Percentiles rank a stretch among this genome's conserved stretches.
phyloP scores from a whole-genome alignment of 2,888 invertebrate genomes.

The Eristalis arbustorum region DNA sequence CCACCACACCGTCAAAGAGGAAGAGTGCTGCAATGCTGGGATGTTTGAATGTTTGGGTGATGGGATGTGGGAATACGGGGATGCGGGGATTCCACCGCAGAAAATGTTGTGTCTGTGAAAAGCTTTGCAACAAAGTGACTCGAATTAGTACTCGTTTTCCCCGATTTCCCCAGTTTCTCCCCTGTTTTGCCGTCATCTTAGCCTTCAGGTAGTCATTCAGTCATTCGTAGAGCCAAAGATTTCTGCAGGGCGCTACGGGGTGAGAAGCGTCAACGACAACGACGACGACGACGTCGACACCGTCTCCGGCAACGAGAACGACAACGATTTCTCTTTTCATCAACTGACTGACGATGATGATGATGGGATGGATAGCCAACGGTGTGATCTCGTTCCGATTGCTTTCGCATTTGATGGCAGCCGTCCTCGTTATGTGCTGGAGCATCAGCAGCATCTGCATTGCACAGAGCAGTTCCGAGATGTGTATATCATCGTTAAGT shows the following conservation, averaged over 20 bases:
- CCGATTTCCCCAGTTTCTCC: conserved; percentile 1
- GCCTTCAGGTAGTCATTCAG: conserved; percentile 64
- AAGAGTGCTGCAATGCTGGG: conserved; percentile 51
- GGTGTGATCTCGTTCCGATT: conserved; percentile 57
- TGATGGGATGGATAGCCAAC: conserved; percentile 55
- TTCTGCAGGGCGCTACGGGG: conserved; percentile 11
- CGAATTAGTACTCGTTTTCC: conserved; percentile 59
- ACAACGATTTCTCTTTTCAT: conserved; percentile 23
- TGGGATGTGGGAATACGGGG: conserved; percentile 1
- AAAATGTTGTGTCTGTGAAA: conserved; percentile 59
- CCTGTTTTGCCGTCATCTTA: conserved; percentile 48
- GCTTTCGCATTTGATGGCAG: conserved; percentile 57
- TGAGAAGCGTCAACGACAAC: not conserved
- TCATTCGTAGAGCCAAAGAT: conserved; percentile 29
- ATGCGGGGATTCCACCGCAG: conserved; percentile 38
- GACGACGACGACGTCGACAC: too few species aligned
- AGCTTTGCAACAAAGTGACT: conserved; percentile 68
- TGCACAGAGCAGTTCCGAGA: conserved; percentile 18
- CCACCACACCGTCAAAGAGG: conserved; percentile 30
- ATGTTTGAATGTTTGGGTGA: not conserved
- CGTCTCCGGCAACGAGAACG: not conserved
- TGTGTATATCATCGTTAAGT: conserved; percentile 44
- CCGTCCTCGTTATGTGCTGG: conserved; percentile 42
- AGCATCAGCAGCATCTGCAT: conserved; percentile 11
- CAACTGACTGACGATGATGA: conserved; percentile 41